Evolutionary conservation across 1,140 invertebrate species (phyloP), one percentile per base, ranked within the genome.

Genomic region (Melitaea cinxia): DNA sequence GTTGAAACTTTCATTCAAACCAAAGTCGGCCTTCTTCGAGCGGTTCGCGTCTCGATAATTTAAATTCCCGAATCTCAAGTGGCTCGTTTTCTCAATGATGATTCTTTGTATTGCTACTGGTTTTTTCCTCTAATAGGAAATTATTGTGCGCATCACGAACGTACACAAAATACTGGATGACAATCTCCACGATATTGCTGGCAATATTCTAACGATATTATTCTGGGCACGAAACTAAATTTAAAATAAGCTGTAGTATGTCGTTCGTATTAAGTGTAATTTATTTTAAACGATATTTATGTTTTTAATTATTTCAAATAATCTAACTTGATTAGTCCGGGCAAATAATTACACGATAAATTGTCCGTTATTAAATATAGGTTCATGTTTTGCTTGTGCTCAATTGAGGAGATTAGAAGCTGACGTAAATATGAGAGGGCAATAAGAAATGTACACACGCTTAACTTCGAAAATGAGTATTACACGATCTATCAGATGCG

Each of bases 141-240:
- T 72, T 68, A 68, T 65, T 56, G 70, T 78, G 71, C 69, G 55
- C 59, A 65, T 59, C 75, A 72, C 72, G 75, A 75, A 19, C 56
- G 19, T 45, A 24, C 57, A 37, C 45, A 75, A 79, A 80, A 80
- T 59, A 64, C 58, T 33, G 52, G 42, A 24, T 47, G 30, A 49
- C 21, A 28, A 56, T 12, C 21, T 56, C 49, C 21, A 39, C 35
- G 49, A 12, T 59, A 9, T 45, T 21, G 28, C n/a, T 15, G 28
- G 14, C 21, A 9, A 19, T 60, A 15, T 58, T 28, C n/a, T 47
- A 26, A 21, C 59, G 6, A 50, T 7, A 17, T 61, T 61, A 61
- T 61, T 61, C 59, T 54, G 24, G 10, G 0, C 35, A 42, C 21
- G n/a, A n/a, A 56, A 0, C 26, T 23, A 24, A 21, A 15, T 42